Conservation (phyloP, 2,888 invertebrate genomes). For the Eilema sororculum region DNA sequence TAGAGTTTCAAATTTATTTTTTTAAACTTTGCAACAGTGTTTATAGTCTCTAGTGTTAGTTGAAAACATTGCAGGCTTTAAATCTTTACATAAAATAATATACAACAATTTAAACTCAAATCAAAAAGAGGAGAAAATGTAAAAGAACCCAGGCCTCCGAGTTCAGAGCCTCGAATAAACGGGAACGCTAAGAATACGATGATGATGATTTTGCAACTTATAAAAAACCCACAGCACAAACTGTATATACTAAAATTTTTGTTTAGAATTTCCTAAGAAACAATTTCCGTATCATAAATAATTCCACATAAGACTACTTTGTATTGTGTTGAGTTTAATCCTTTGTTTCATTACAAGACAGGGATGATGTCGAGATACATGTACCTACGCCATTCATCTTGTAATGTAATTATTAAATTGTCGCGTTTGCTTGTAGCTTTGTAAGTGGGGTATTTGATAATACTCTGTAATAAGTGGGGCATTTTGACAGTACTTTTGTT, state of each 20-base stretch:
- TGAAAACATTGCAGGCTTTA: too few species aligned
- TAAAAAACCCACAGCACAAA: not conserved
- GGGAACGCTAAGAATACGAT: too few species aligned
- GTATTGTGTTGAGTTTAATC: not conserved
- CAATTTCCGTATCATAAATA: not conserved
- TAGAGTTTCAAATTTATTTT: not conserved
- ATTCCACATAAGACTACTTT: not conserved
- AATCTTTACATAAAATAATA: too few species aligned
- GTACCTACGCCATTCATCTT: not conserved
- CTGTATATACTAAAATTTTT: not conserved
- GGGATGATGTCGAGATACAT: slow-evolving; percentile 1
- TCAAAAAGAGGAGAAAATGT: too few species aligned
- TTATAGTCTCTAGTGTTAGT: too few species aligned
- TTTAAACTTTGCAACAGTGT: not conserved
- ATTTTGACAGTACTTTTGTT: too few species aligned
- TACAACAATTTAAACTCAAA: too few species aligned
- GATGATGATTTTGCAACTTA: too few species aligned
- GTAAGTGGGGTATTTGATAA: not conserved
- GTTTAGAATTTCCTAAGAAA: not conserved
- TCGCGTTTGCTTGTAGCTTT: not conserved
- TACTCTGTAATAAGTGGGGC: not conserved
- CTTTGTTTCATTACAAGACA: slow-evolving; percentile 26
- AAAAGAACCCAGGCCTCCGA: too few species aligned
- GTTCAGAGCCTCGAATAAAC: too few species aligned
- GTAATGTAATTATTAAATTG: slow-evolving; percentile 8